These are phyloP conservation scores for Scatophagus argus DNA, from an alignment of 2,113 vertebrate species.

Conservation along the genomic window DNA sequence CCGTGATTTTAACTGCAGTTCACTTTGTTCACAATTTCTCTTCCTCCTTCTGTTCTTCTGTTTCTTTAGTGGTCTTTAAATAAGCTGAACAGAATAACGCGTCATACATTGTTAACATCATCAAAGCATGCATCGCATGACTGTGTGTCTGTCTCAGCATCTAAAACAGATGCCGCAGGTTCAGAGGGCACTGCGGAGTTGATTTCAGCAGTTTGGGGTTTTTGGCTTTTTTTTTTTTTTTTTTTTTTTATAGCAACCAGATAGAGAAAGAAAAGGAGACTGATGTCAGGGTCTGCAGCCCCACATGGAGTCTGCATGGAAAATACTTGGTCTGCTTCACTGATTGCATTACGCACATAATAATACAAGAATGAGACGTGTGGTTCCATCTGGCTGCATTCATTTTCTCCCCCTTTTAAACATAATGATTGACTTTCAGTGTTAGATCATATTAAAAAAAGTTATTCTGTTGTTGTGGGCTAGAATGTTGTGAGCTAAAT, in stretches of 20 bases:
- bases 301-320: conserved; percentile 21
- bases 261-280: conserved; percentile 31
- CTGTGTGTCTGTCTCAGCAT: conserved; percentile 36
- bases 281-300: conserved; percentile 37
- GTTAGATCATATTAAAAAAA: conserved; percentile 9
- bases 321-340: conserved; percentile 27
- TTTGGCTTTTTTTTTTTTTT: no score
- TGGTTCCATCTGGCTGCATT: conserved; percentile 51
- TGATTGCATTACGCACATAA: conserved; percentile 27
- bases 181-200: conserved; percentile 35
- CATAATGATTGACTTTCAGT: conserved; percentile 12
- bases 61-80: conserved; percentile 18
- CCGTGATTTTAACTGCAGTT: not conserved
- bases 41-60: not conserved
- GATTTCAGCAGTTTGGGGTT: conserved; percentile 47
- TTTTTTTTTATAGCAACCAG: conserved; percentile 61
- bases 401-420: conserved; percentile 17
- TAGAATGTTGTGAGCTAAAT: not conserved
- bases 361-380: conserved; percentile 36
- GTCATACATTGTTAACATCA: conserved; percentile 22
- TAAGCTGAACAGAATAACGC: conserved; percentile 3
- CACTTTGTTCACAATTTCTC: not conserved
- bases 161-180: conserved; percentile 53
- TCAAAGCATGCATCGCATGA: conserved; percentile 31
- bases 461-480: not conserved